Percentiles rank a stretch among this genome's conserved stretches.
Evolutionary conservation across 2,797 vertebrate species (phyloP).

Genomic region (Manis crassicaudata): DNA sequence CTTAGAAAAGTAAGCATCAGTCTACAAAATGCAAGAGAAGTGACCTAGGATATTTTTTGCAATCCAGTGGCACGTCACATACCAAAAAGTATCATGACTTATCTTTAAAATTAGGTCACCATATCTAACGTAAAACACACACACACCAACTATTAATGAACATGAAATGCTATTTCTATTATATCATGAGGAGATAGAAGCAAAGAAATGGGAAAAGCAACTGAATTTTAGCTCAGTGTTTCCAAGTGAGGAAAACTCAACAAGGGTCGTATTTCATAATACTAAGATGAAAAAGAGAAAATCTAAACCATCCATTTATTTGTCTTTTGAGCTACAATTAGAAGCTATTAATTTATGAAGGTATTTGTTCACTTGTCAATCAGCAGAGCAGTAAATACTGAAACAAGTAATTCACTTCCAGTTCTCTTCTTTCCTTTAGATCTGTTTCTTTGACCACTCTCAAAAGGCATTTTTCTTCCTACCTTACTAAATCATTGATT

Average conservation of each 20-base stretch:
- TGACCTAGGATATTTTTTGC: not conserved
- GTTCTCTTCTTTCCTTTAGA: not conserved
- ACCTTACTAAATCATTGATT: slow-evolving; percentile 22
- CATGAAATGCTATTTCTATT: not conserved
- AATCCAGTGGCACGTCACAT: not conserved
- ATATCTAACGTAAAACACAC: not conserved
- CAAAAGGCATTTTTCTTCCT: slow-evolving; percentile 29
- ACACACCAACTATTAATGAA: not conserved
- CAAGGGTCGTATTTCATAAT: slow-evolving; percentile 51
- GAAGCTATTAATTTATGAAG: slow-evolving; percentile 52
- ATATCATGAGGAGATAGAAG: not conserved
- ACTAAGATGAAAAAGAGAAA: slow-evolving; percentile 52
- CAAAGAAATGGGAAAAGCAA: not conserved
- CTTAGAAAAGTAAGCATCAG: not conserved
- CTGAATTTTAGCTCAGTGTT: slow-evolving; percentile 38
- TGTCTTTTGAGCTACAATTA: slow-evolving; percentile 51
- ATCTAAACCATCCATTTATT: slow-evolving; percentile 40
- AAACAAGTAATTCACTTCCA: slow-evolving; percentile 39
- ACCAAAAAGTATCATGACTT: not conserved
- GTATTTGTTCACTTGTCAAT: slow-evolving; percentile 45
- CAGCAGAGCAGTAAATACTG: not conserved
- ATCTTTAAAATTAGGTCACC: slow-evolving; percentile 35
- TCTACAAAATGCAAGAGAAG: slow-evolving; percentile 14
- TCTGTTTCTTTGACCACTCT: not conserved
- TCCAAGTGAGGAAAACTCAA: slow-evolving; percentile 40